Conservation (phyloP, 2,113 vertebrate genomes). For the Chloroceryle aenea region DNA sequence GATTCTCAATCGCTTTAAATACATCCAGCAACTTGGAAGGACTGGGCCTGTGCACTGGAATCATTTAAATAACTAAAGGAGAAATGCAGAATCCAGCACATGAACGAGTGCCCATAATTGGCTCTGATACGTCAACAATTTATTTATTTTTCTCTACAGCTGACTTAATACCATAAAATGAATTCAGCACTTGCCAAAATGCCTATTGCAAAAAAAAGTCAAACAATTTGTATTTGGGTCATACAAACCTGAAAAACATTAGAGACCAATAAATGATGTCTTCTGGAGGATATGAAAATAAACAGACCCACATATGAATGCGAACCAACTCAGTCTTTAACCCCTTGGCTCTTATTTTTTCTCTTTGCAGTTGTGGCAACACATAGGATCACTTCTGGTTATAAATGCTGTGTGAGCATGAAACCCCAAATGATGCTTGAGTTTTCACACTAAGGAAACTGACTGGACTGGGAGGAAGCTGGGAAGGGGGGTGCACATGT, state of each 20-base stretch:
- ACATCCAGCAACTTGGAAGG: constrained; percentile 34
- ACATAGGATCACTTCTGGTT: neutral
- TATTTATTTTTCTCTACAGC: constrained; percentile 67
- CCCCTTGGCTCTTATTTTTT: neutral
- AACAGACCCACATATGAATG: neutral
- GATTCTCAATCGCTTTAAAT: constrained; percentile 52
- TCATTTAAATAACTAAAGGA: constrained; percentile 59
- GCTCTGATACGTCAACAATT: constrained; percentile 54
- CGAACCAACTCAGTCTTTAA: neutral
- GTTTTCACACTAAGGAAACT: neutral
- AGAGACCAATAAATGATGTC: constrained; percentile 24
- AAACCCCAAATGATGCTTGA: neutral
- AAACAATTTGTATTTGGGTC: constrained; percentile 59
- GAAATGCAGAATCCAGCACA: constrained; percentile 38
- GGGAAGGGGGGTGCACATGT: no score
- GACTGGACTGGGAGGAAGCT: neutral
- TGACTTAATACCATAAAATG: constrained; percentile 60
- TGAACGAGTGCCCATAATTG: constrained; percentile 64
- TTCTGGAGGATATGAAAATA: constrained; percentile 42
- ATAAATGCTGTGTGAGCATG: neutral
- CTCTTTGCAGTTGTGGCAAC: neutral
- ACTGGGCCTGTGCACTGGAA: constrained; percentile 14
- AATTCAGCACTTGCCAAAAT: constrained; percentile 61
- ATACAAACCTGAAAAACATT: constrained; percentile 56
- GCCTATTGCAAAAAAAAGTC: constrained; percentile 43